Evolutionary conservation across 2,113 vertebrate genomes (phyloP), one percentile per base, ranked within the genome.

Genomic region (Callospermophilus lateralis): DNA sequence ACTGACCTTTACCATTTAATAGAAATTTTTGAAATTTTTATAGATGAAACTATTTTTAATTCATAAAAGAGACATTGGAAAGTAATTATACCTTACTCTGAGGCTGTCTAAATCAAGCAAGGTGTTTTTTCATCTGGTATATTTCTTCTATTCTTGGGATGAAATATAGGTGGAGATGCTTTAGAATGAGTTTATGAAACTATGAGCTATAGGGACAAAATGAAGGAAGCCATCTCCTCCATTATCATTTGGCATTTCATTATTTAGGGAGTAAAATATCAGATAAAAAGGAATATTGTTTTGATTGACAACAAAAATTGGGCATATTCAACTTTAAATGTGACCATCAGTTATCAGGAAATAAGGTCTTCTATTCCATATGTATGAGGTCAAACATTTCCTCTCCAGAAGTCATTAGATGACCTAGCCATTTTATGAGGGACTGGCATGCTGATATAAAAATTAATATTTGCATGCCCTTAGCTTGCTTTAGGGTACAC

Each of bases 11-110:
- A 70, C 37, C 20, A 53, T 39, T 95, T 89, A 84, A 68, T 28
- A 17, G 61, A 86, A 81, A 70, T 80, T 12, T 51, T 3, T 51
- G 48, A 51, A 89, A n/a, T 32, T 96, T 74, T 86, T 94, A 61
- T 48, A 96, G 79, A 95, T 79, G 51, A 86, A 95, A 76, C 68
- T 91, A 93, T 89, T 96, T 96, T 97, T 97, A 94, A 76, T 84
- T 95, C 42, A 65, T 76, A 73, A 95, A 77, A 89, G 84, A 96
- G 61, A 95, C 78, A 97, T 89, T 76, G 37, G 58, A 72, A 95
- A 70, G 79, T 97, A 97, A 97, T 97, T 94, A 94, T 77, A 72
- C 51, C 86, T 96, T 95, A 3, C 53, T 89, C 16, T 76, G 87
- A 92, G 96, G 84, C 86, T 37, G 34, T 55, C 51, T 67, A 73